Base-by-base conservation (phyloP, 2,797 vertebrate genomes). In the Hafferia zeledoni region DNA sequence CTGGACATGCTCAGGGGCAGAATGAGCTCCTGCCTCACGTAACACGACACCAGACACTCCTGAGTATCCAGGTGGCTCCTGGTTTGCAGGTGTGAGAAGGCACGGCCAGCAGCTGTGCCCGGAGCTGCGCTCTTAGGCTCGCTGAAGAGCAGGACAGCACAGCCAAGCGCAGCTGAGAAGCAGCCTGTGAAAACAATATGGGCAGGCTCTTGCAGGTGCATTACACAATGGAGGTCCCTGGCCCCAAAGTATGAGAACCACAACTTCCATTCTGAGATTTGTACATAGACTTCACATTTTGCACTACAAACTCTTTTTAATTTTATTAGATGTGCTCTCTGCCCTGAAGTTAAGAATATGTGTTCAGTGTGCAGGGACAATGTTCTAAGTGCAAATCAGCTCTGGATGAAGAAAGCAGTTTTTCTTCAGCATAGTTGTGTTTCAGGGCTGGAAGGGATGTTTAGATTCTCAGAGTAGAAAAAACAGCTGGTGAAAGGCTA, bases 301-400 rank as follows among this genome's bases (percentile, higher is more conserved):
- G 49, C 47, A 5, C 49, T 57, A 25, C 2, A 1, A 74, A 43
- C 35, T 57, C 53, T 52, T 50, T 46, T 33, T 55, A 55, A 61
- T 63, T 50, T 19, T 30, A 68, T 39, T 41, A 23, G 41, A 17
- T 39, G 11, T n/a, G 74, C n/a, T 67, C 31, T 79, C 35, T 86
- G 61, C 23, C 25, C 65, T 61, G 46, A 61, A 71, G 53, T 83
- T 68, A 47, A 76, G 39, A 10, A 1, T 23, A 6, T 3, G 13
- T 3, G 31, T 44, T 33, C 9, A 41, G 39, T 0, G 0, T 19
- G 7, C 46, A 43, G 35, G n/a, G 55, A 65, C 0, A 0, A 22
- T 13, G 39, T 74, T 69, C 31, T 15, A 65, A 72, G 41, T 28
- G 56, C n/a, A 33, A 13, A 23, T 33, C 4, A 5, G 39, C 35